A percentile compares a stretch with the other conserved stretches of the same genome.
Conservation (phyloP, 2,888 invertebrate genomes). For the Macrosoma leucophasiata region DNA sequence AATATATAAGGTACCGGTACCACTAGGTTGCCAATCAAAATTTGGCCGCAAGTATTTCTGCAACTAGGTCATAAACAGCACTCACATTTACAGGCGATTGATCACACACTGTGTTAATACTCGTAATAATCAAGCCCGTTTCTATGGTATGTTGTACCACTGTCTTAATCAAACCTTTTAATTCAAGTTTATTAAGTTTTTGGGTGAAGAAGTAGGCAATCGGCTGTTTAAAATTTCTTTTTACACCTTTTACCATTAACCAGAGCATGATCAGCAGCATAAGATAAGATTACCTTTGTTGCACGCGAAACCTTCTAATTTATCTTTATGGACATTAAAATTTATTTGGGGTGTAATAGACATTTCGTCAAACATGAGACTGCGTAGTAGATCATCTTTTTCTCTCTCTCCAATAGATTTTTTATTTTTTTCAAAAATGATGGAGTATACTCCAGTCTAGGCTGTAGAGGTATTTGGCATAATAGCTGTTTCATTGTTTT, state of each 20-base stretch:
- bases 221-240: constrained; percentile 26
- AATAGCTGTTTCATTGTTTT: constrained; percentile 21
- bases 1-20: too few species aligned
- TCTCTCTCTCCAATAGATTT: constrained; percentile 12
- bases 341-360: constrained; percentile 18
- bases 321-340: constrained; percentile 17
- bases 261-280: constrained; percentile 24
- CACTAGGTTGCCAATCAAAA: too few species aligned
- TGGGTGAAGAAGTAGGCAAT: constrained; percentile 30
- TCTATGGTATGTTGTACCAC: constrained; percentile 16
- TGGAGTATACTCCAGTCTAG: constrained; percentile 20
- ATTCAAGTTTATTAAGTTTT: constrained; percentile 16
- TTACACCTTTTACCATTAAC: constrained; percentile 30
- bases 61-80: constrained; percentile 23
- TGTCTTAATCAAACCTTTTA: constrained; percentile 22
- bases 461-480: constrained; percentile 16
- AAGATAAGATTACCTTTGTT: constrained; percentile 6
- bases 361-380: constrained; percentile 26
- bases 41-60: too few species aligned
- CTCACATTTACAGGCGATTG: constrained; percentile 29
- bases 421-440: constrained; percentile 22
- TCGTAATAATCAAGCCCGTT: constrained; percentile 19
- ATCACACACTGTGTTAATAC: too few species aligned
- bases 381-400: constrained; percentile 14
- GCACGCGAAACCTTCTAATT: constrained; percentile 20